Evolutionary conservation across 2,888 invertebrate genomes (phyloP).

Genomic region (Synergus itoensis): DNA sequence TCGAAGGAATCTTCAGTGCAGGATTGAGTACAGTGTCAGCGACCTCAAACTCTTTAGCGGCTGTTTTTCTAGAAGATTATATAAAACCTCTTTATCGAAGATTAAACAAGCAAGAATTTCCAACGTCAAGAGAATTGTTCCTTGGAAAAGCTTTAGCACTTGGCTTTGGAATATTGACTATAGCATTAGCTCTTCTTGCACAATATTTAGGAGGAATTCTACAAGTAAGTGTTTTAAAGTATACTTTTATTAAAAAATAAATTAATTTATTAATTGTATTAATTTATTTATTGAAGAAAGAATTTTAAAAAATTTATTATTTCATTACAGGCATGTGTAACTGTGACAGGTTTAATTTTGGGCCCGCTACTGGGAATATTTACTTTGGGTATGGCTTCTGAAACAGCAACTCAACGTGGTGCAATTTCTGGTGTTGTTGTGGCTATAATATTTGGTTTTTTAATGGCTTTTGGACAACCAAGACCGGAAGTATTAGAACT

Average conservation of each 20-base stretch:
- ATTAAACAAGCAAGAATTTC: slow-evolving; percentile 53
- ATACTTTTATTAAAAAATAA: not conserved
- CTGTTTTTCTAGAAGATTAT: slow-evolving; percentile 93
- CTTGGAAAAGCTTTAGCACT: slow-evolving; percentile 83
- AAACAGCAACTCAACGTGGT: slow-evolving; percentile 86
- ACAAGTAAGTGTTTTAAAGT: slow-evolving; percentile 77
- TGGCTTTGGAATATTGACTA: slow-evolving; percentile 85
- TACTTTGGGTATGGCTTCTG: slow-evolving; percentile 91
- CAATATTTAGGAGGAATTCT: slow-evolving; percentile 79
- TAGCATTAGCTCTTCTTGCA: slow-evolving; percentile 86
- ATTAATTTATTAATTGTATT: too few relatives aligned
- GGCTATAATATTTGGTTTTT: slow-evolving; percentile 85
- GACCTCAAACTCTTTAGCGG: slow-evolving; percentile 92
- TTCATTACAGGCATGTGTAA: slow-evolving; percentile 85
- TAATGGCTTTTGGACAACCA: slow-evolving; percentile 92
- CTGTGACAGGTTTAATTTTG: slow-evolving; percentile 93
- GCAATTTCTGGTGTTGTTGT: slow-evolving; percentile 83
- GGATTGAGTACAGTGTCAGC: slow-evolving; percentile 95
- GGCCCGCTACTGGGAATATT: slow-evolving; percentile 92
- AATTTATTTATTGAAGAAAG: not conserved
- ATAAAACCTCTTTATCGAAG: slow-evolving; percentile 78
- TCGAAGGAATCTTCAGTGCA: slow-evolving; percentile 89
- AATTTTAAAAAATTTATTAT: not conserved
- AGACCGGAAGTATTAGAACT: slow-evolving; percentile 81
- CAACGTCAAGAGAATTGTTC: slow-evolving; percentile 46